These are phyloP conservation scores for Parasteatoda tepidariorum DNA, from an alignment of 1,140 invertebrate genomes.

Conservation along the genomic window DNA sequence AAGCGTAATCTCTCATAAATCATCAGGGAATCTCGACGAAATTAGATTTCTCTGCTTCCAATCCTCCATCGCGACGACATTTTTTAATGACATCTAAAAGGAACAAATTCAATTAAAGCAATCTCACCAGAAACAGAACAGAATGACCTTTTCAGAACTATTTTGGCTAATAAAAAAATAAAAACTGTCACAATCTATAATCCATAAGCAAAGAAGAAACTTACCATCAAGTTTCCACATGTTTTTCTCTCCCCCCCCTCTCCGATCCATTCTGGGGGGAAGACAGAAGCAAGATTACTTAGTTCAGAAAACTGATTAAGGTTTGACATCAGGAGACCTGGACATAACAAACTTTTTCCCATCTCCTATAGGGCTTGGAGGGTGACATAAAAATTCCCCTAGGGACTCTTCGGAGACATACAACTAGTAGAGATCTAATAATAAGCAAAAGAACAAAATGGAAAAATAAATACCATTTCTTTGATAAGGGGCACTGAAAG, in stretches of 20 bases:
- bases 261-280: neutral
- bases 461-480: slow-evolving; percentile 18
- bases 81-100: neutral
- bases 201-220: neutral
- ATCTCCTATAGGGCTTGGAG: too few species aligned
- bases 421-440: neutral
- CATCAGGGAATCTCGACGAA: too few species aligned
- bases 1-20: too few species aligned
- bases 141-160: neutral
- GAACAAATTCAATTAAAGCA: neutral
- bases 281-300: neutral
- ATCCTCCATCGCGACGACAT: neutral
- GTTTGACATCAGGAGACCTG: neutral
- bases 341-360: neutral
- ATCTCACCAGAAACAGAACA: too few species aligned
- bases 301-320: slow-evolving; percentile 9
- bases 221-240: neutral
- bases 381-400: slow-evolving; percentile 10
- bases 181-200: neutral
- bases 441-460: neutral
- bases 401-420: neutral
- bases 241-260: neutral
- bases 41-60: neutral
- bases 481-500: slow-evolving; percentile 2
- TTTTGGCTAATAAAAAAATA: neutral